Base-by-base conservation (phyloP, 2,888 invertebrate species). In the Panorpa germanica region DNA sequence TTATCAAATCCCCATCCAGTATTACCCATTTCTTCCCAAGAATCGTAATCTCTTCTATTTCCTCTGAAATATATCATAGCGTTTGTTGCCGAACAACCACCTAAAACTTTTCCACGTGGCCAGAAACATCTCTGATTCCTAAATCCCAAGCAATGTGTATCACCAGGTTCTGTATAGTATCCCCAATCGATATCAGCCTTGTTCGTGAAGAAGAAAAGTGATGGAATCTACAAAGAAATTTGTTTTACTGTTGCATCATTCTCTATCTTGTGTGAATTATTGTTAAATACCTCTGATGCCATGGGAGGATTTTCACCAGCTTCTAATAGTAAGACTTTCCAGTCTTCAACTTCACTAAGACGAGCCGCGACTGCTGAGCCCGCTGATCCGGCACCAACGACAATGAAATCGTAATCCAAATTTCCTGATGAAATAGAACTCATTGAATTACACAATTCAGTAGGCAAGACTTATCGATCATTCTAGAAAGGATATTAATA, bases 321-420 rank as follows among this genome's bases (percentile, higher is more conserved):
- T 44, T 70, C 70, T 5, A 70, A 44, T 3, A 70, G 48, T 5
- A 70, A 45, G 2, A 69, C 65, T 35, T 52, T 63, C 66, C 67
- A 69, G 13, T 57, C 47, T 1, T 61, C 52, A 30, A 63, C 53
- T 41, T 68, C 70, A 24, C 63, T 61, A 2, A 70, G 47, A 18
- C 73, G 53, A 40, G 65, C 70, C 2, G 65, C 70, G 1, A 73
- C 42, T 4, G 70, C 67, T 2, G 65, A 59, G 2, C 71, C 71
- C 0, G 70, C 70, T 1, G 70, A 67, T 0, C 72, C 72, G 2
- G 62, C 67, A 1, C 72, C 72, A 4, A 72, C 56, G 14, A 68
- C 55, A 12, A 69, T 50, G 41, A 68, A 75, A 39, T 69, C 70
- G 39, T 67, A 68, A n/a, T n/a, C n/a, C n/a, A n/a, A n/a, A n/a